Percentiles rank a stretch among this genome's conserved stretches.
These are phyloP conservation scores for Trichopoda pennipes DNA, from an alignment of 2,888 invertebrate species.

Conservation along the genomic window DNA sequence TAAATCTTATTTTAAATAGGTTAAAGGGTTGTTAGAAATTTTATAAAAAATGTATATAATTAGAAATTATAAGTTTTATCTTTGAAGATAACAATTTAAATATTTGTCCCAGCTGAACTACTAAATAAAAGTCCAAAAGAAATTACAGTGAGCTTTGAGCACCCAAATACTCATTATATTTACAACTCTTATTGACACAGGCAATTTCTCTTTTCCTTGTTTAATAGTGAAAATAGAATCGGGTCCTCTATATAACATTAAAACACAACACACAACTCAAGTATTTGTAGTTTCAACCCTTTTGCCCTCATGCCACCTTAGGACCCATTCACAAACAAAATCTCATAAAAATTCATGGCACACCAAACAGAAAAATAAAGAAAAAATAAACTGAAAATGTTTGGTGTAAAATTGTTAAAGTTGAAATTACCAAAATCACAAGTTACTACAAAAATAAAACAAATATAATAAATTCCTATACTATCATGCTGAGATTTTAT, in stretches of 20 bases:
- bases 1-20: no score
- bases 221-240: slow-evolving; percentile 54
- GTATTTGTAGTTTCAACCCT: slow-evolving; percentile 30
- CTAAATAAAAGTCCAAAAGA: neutral
- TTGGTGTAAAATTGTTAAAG: slow-evolving; percentile 7
- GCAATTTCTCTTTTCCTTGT: slow-evolving; percentile 45
- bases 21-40: no score
- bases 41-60: no score
- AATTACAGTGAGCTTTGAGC: neutral
- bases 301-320: neutral
- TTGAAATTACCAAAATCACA: slow-evolving; percentile 45
- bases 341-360: slow-evolving; percentile 68
- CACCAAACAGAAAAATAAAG: slow-evolving; percentile 15
- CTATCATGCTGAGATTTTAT: slow-evolving; percentile 65
- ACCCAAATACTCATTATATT: slow-evolving; percentile 7
- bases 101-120: no score
- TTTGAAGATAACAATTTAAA: no score
- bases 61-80: no score
- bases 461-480: slow-evolving; percentile 53
- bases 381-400: slow-evolving; percentile 19
- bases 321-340: slow-evolving; percentile 26
- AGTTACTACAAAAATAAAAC: slow-evolving; percentile 14
- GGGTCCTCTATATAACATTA: slow-evolving; percentile 34
- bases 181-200: no score
- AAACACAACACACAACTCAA: slow-evolving; percentile 24